These are phyloP conservation scores for Podilymbus podiceps DNA, from an alignment of 2,113 vertebrate genomes.

Conservation along the genomic window DNA sequence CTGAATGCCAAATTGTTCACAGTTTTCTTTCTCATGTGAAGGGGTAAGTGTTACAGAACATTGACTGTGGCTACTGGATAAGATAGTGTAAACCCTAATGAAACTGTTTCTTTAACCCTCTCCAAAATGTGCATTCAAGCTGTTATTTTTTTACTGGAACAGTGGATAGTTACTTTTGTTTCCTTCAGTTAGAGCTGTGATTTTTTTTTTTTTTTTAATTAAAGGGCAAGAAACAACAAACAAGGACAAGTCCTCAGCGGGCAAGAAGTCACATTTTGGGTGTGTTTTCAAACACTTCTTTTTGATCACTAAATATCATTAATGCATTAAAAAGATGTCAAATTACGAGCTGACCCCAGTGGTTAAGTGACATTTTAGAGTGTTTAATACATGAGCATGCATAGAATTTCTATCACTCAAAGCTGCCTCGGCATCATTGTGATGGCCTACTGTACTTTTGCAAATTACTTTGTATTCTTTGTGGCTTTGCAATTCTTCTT, in stretches of 20 bases:
- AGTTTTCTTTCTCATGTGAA: not conserved
- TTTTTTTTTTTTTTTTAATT: not conserved
- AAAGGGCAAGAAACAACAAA: not conserved
- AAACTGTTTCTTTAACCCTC: not conserved
- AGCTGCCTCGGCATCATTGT: conserved; percentile 41
- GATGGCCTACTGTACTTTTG: conserved; percentile 51
- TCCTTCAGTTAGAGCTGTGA: not conserved
- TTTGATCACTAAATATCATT: not conserved
- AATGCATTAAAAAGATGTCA: not conserved
- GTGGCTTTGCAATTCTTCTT: conserved; percentile 48
- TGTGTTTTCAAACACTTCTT: not conserved
- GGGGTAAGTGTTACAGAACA: not conserved
- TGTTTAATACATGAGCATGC: not conserved
- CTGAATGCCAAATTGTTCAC: not conserved
- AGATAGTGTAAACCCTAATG: not conserved
- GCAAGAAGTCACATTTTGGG: not conserved
- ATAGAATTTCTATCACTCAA: conserved; percentile 29
- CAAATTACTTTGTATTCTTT: conserved; percentile 68
- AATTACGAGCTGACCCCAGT: not conserved
- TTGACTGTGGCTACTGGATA: not conserved
- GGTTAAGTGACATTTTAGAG: not conserved
- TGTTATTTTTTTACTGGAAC: not conserved
- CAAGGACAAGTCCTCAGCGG: not conserved
- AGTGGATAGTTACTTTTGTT: not conserved
- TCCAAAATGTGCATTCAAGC: not conserved